Percentiles rank a stretch among this genome's conserved stretches.
Conservation (phyloP, 2,113 vertebrate species). For the Apistogramma diplotaenia region DNA sequence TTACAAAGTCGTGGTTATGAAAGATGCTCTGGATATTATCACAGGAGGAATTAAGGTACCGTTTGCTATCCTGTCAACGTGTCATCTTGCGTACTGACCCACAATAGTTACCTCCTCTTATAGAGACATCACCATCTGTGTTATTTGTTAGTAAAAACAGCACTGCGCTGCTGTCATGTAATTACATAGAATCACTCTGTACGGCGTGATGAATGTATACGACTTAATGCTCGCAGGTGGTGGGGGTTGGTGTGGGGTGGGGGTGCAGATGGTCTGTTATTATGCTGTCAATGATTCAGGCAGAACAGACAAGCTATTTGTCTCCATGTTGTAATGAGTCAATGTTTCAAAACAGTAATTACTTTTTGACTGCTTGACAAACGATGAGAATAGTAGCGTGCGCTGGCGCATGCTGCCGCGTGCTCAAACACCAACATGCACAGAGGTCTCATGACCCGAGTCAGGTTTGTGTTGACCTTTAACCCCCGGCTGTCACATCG, state of each 20-base stretch:
- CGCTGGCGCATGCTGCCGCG: not conserved
- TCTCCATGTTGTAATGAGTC: slow-evolving; percentile 69
- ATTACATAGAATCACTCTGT: slow-evolving; percentile 31
- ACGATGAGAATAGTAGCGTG: slow-evolving; percentile 40
- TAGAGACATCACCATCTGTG: slow-evolving; percentile 30
- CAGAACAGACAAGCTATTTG: slow-evolving; percentile 67
- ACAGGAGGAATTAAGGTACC: not conserved
- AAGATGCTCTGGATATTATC: not conserved
- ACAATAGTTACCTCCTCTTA: not conserved
- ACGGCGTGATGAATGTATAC: slow-evolving; percentile 59
- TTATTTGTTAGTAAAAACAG: slow-evolving; percentile 37
- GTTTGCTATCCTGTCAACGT: slow-evolving; percentile 17
- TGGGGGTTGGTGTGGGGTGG: not conserved
- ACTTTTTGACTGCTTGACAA: slow-evolving; percentile 60
- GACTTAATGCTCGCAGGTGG: slow-evolving; percentile 31
- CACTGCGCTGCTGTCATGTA: slow-evolving; percentile 25
- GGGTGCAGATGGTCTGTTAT: slow-evolving; percentile 60
- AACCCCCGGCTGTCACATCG: slow-evolving; percentile 40
- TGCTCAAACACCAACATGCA: not conserved
- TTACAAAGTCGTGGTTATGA: not conserved
- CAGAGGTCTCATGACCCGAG: not conserved
- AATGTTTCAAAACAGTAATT: slow-evolving; percentile 69
- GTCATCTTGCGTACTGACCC: not conserved
- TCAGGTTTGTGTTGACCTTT: slow-evolving; percentile 37
- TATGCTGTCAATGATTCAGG: slow-evolving; percentile 63